Evolutionary conservation across 2,113 vertebrate species (phyloP), one percentile per base, ranked within the genome.

Genomic region (Cricetomys ansorgei): DNA sequence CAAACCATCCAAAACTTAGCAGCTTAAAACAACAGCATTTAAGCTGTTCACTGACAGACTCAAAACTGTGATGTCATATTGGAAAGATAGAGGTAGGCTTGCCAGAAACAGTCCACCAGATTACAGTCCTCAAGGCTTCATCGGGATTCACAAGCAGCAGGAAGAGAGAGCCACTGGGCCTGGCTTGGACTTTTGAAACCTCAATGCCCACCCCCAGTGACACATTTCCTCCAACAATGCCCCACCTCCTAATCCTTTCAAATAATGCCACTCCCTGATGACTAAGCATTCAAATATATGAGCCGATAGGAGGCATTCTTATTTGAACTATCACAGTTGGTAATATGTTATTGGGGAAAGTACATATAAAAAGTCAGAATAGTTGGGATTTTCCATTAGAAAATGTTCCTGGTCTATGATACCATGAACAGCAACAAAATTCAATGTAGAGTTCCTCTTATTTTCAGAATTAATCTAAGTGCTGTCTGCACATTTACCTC

Each of bases 371-470:
- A 89, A 37, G 93, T 89, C 57, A 83, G 25, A 72, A 53, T 19
- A 70, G 37, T n/a, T 96, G 37, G 11, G 21, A 57, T 95, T 95
- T 94, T 75, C 87, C 7, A 57, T 64, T 40, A 65, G 19, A 72
- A 19, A 85, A 64, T 48, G 64, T 92, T 90, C 15, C n/a, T 94
- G 62, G 62, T 86, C 40, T 94, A 31, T 43, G 34, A 90, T 95
- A 92, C 37, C 48, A 94, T 72, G 57, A 70, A 94, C 79, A 7
- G 40, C 84, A 97, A 89, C n/a, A 95, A 93, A 87, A 90, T 69
- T 96, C 75, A 53, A 43, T 86, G 3, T n/a, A 37, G 17, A 77
- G 59, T 75, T 84, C 16, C 7, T 90, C 85, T 86, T 81, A 48
- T 85, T 83, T 93, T 75, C 57, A 96, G 70, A 53, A 88, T 88